phyloP scores from a whole-genome alignment of 2,888 invertebrate genomes.

The Eupsilia transversa region DNA sequence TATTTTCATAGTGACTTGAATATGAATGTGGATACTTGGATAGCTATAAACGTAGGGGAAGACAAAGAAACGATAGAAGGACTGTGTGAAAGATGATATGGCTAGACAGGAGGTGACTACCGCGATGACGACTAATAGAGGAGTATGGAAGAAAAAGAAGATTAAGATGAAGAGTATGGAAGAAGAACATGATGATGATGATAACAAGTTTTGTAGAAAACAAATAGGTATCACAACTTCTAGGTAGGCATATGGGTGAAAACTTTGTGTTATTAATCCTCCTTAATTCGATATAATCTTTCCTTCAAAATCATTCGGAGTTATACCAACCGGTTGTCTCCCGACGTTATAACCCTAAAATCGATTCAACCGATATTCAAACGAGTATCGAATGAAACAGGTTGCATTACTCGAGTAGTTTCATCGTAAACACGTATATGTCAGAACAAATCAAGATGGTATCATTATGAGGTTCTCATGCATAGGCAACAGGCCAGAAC shows the following conservation, averaged over 20 bases:
- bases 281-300: neutral
- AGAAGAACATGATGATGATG: neutral
- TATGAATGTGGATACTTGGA: no score
- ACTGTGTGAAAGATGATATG: no score
- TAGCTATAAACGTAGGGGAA: no score
- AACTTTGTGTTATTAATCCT: neutral
- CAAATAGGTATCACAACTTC: neutral
- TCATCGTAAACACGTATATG: constrained; percentile 47
- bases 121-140: no score
- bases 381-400: constrained; percentile 42
- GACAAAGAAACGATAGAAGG: no score
- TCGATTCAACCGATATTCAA: constrained; percentile 32
- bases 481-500: constrained; percentile 47
- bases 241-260: neutral
- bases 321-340: constrained; percentile 30
- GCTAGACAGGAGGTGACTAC: no score
- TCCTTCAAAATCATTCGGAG: constrained; percentile 25
- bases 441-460: constrained; percentile 60
- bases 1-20: no score
- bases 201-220: neutral
- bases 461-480: constrained; percentile 63
- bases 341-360: constrained; percentile 34
- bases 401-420: constrained; percentile 35
- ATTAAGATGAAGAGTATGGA: no score
- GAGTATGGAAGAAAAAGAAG: no score